Evolutionary conservation across 2,113 vertebrate genomes (phyloP).

Genomic region (Tautogolabrus adspersus): DNA sequence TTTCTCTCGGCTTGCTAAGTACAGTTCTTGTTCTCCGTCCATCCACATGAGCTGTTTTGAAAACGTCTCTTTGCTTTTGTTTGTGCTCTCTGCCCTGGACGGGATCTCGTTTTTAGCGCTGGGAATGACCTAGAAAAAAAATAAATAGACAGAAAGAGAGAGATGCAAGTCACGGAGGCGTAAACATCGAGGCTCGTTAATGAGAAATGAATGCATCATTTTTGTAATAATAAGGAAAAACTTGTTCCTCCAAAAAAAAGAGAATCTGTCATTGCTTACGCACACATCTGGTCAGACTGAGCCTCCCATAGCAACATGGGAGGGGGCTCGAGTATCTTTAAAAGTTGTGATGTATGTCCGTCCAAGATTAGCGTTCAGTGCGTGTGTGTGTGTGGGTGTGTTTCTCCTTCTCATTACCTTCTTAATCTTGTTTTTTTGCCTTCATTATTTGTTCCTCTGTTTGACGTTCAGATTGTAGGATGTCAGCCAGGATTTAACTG

Average conservation of each 20-base stretch:
- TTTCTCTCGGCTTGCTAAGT: conserved; percentile 32
- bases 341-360: conserved; percentile 49
- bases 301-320: conserved; percentile 37
- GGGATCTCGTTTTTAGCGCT: neutral
- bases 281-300: neutral
- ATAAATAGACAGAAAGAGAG: neutral
- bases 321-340: conserved; percentile 55
- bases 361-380: conserved; percentile 65
- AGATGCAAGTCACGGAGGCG: neutral
- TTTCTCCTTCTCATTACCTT: conserved; percentile 42
- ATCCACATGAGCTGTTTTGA: conserved; percentile 29
- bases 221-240: neutral
- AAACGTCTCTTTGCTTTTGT: conserved; percentile 1
- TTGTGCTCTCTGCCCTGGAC: conserved; percentile 30
- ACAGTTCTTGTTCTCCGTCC: conserved; percentile 19
- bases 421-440: conserved; percentile 69
- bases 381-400: conserved; percentile 39
- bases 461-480: conserved; percentile 67
- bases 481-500: conserved; percentile 73
- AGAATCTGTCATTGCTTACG: too few relatives aligned
- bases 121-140: neutral
- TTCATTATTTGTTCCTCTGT: conserved; percentile 56
- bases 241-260: too few relatives aligned
- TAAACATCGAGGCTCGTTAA: conserved; percentile 15
- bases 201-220: conserved; percentile 3